phyloP scores from a whole-genome alignment of 2,888 invertebrate species.

The Pyrochroa serraticornis region DNA sequence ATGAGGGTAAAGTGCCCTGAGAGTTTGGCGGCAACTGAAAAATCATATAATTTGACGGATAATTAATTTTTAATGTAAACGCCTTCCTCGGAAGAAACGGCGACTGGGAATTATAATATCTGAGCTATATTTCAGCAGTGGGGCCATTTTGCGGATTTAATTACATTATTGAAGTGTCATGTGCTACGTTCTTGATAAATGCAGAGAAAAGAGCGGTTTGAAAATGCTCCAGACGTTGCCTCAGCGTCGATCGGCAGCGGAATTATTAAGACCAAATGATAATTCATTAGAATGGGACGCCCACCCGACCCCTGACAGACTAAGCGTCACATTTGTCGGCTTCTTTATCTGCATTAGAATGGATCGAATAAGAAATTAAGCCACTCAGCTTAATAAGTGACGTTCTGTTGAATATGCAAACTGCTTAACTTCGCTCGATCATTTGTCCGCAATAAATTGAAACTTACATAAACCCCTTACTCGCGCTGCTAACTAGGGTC shows the following conservation, averaged over 20 bases:
- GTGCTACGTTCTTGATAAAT: conserved; percentile 58
- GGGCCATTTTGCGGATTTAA: conserved; percentile 58
- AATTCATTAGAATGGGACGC: conserved; percentile 46
- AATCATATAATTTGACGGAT: conserved; percentile 49
- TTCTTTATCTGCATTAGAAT: conserved; percentile 41
- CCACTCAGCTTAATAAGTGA: conserved; percentile 44
- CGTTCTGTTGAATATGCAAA: conserved; percentile 44
- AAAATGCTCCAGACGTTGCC: conserved; percentile 49
- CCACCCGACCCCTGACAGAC: conserved; percentile 34
- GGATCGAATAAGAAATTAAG: conserved; percentile 43
- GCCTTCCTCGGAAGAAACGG: conserved; percentile 44
- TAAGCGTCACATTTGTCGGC: conserved; percentile 44
- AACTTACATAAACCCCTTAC: conserved; percentile 18
- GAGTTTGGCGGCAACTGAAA: conserved; percentile 31
- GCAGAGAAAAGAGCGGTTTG: conserved; percentile 49
- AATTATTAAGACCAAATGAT: conserved; percentile 54
- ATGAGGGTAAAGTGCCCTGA: conserved; percentile 27
- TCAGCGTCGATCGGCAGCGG: conserved; percentile 44
- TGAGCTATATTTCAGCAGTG: conserved; percentile 55
- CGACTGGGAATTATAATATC: conserved; percentile 55
- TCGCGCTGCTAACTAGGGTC: conserved; percentile 2
- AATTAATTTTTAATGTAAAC: conserved; percentile 55
- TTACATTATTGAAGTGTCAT: conserved; percentile 60
- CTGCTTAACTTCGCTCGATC: conserved; percentile 39
- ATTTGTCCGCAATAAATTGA: conserved; percentile 35